phyloP scores from a whole-genome alignment of 2,113 vertebrate genomes.

The Gambusia affinis region DNA sequence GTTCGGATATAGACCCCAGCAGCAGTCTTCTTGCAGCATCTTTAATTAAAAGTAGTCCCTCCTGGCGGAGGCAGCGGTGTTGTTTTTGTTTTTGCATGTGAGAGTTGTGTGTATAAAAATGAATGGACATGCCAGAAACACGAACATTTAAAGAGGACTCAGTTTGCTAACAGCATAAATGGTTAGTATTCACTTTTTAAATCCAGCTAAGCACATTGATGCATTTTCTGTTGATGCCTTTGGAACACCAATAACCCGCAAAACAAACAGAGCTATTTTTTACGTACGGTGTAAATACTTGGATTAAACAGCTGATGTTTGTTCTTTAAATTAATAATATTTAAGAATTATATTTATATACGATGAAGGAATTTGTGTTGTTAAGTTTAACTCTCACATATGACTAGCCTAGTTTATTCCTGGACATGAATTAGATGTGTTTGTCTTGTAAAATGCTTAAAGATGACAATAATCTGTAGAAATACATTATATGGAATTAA shows the following conservation, averaged over 20 bases:
- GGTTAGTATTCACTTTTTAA: too few relatives aligned
- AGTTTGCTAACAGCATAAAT: too few relatives aligned
- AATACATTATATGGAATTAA: background rate
- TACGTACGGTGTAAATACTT: background rate
- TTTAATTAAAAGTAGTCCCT: constrained; percentile 27
- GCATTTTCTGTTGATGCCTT: background rate
- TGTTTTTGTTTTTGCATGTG: constrained; percentile 7
- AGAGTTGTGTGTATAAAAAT: constrained; percentile 23
- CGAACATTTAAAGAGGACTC: too few relatives aligned
- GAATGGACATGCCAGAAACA: constrained; percentile 1
- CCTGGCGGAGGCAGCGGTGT: background rate
- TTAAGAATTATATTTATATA: too few relatives aligned
- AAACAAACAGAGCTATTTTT: background rate
- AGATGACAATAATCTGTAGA: background rate
- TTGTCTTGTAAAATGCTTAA: background rate
- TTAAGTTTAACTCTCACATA: background rate
- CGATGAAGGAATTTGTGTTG: background rate
- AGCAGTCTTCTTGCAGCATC: background rate
- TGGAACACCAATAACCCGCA: background rate
- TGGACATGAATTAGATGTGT: background rate
- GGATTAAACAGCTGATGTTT: background rate
- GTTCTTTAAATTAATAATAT: background rate
- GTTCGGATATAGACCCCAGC: background rate
- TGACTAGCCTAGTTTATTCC: background rate
- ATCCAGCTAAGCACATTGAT: background rate